Percentiles rank a stretch among this genome's conserved stretches.
Evolutionary conservation across 2,797 vertebrate species (phyloP).

Genomic region (Pempheris klunzingeri): DNA sequence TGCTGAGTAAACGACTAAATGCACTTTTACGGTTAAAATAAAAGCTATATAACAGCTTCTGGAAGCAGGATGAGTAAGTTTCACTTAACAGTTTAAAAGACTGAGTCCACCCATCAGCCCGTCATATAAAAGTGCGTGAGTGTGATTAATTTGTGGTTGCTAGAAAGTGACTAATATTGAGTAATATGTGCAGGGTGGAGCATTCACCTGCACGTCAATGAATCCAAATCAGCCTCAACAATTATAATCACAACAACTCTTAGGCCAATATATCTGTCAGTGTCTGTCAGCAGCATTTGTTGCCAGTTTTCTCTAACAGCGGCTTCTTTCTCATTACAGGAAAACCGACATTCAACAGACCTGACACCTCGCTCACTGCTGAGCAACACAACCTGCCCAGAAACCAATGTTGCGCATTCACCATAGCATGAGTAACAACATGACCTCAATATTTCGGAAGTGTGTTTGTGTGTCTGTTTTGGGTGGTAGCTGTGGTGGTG

Average conservation of each 20-base stretch:
- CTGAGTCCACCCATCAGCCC: no score
- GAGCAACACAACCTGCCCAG: slow-evolving; percentile 45
- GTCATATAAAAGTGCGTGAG: neutral
- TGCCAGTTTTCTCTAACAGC: slow-evolving; percentile 5
- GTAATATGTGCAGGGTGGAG: neutral
- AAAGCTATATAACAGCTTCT: neutral
- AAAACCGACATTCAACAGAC: slow-evolving; percentile 21
- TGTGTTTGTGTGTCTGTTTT: slow-evolving; percentile 57
- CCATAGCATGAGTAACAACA: slow-evolving; percentile 59
- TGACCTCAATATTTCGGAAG: slow-evolving; percentile 68
- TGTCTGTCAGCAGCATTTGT: slow-evolving; percentile 20
- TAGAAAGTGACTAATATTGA: neutral
- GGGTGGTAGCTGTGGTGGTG: slow-evolving; percentile 16
- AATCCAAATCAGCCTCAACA: slow-evolving; percentile 20
- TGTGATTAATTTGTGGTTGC: slow-evolving; percentile 20
- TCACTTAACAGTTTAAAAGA: neutral
- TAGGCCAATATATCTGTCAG: neutral
- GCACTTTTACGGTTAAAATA: neutral
- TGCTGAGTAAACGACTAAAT: neutral
- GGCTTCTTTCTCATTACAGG: slow-evolving; percentile 26
- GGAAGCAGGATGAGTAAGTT: neutral
- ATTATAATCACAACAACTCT: slow-evolving; percentile 17
- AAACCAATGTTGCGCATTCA: slow-evolving; percentile 30
- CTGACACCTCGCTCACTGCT: slow-evolving; percentile 32
- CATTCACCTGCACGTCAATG: slow-evolving; percentile 31